These are phyloP conservation scores for Vidua macroura DNA, from an alignment of 2,113 vertebrate species.

Conservation along the genomic window DNA sequence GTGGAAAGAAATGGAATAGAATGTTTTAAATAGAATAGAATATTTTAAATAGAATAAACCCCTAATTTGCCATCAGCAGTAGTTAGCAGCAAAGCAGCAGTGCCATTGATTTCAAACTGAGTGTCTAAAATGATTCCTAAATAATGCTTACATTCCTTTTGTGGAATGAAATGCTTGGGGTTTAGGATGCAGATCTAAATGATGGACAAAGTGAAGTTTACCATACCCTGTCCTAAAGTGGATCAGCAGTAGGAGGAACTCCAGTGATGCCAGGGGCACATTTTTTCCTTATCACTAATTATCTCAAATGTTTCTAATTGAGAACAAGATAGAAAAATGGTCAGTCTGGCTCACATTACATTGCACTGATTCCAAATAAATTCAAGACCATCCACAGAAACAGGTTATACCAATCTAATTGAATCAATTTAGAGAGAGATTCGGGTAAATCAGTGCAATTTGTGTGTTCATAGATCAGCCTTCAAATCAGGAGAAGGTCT, in stretches of 20 bases:
- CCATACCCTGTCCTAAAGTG: background rate
- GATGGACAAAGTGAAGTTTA: background rate
- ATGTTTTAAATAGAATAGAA: too few species aligned
- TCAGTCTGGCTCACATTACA: background rate
- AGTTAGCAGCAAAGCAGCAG: background rate
- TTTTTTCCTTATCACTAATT: constrained; percentile 18
- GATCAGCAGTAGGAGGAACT: background rate
- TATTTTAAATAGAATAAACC: background rate
- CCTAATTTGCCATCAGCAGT: background rate
- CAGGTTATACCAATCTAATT: constrained; percentile 29
- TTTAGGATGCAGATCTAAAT: background rate
- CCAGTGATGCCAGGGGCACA: background rate
- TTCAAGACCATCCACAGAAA: constrained; percentile 32
- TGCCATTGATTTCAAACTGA: background rate
- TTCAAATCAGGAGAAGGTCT: constrained; percentile 47
- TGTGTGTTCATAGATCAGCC: constrained; percentile 49
- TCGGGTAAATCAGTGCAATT: constrained; percentile 42
- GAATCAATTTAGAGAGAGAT: constrained; percentile 57
- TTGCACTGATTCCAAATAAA: constrained; percentile 23
- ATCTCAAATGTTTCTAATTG: constrained; percentile 31
- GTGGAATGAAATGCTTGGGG: background rate
- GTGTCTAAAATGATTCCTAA: background rate
- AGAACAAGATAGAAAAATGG: constrained; percentile 9
- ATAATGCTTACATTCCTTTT: background rate
- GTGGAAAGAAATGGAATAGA: background rate